Base-by-base conservation (phyloP, 2,888 invertebrate species). In the Lasioglossum morio region DNA sequence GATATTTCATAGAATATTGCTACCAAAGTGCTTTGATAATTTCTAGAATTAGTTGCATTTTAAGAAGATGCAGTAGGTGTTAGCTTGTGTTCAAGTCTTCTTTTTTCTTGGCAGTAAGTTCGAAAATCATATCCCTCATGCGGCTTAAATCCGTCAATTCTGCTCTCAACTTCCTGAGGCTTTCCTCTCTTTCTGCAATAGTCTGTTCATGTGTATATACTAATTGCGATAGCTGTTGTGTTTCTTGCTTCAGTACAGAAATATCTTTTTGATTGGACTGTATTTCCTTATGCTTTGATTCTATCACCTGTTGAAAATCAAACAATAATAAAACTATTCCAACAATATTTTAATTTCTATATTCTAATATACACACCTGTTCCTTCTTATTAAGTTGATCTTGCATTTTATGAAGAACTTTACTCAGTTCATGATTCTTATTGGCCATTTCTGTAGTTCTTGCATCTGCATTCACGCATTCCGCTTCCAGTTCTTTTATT, bases 101-200 rank as follows among this genome's bases (percentile, higher is more conserved):
- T 77, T 93, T 93, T 74, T 93, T 93, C 79, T 94, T 93, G 30
- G 94, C 94, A 72, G 94, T 94, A 37, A 94, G 89, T 53, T 94
- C 93, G 37, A 93, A 94, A 46, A 94, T 94, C 94, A 94, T 94
- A 70, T 94, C 94, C 7, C 94, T 88, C 94, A 94, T 94, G 57
- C 94, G 92, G 84, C 93, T 93, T 23, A 94, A 87, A 70, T 93
- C 92, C 10, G 80, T 83, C 57, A 94, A 86, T 85, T 94, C 94
- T 30, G 63, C 73, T 74, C 84, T 86, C 87, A 94, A 87, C 82
- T 90, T 93, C 46, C 90, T 72, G 46, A 93, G 88, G 70, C 53
- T 83, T 34, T 88, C 92, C 23, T 94, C 94, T 81, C 93, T 94
- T 72, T 93, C 92, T 5, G 90, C 88, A 72, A 94, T 91, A 7